Conservation (phyloP, 2,888 invertebrate species). For the Aphodius sticticus region DNA sequence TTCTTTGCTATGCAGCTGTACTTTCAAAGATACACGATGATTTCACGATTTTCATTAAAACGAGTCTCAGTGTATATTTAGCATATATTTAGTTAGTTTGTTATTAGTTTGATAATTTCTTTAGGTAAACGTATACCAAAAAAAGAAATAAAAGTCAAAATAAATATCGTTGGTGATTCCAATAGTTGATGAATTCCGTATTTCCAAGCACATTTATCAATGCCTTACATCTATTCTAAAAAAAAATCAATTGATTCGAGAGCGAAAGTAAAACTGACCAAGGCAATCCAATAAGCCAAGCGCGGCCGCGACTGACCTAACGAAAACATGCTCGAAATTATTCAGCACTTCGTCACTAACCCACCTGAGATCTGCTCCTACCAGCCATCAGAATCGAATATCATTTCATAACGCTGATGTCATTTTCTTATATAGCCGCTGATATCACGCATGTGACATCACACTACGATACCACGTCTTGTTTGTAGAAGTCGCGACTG, state of each 20-base stretch:
- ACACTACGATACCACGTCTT: conserved; percentile 35
- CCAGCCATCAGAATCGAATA: not conserved
- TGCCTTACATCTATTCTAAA: not conserved
- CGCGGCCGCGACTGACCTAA: not conserved
- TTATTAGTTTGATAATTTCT: no score
- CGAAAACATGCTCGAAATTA: not conserved
- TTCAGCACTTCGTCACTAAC: not conserved
- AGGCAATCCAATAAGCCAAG: not conserved
- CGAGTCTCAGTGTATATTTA: no score
- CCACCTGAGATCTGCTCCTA: conserved; percentile 4
- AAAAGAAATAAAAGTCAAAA: no score
- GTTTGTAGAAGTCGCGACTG: conserved; percentile 6
- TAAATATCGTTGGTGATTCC: no score
- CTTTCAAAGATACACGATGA: no score
- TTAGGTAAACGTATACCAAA: no score
- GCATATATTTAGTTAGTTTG: no score
- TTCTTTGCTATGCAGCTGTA: no score
- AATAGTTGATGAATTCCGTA: no score
- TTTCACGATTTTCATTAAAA: no score
- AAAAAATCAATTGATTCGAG: not conserved
- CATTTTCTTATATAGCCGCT: conserved; percentile 39
- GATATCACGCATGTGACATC: conserved; percentile 41
- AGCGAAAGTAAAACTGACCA: not conserved
- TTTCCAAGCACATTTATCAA: no score
- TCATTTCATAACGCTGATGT: conserved; percentile 39